These are phyloP conservation scores for Rafetus swinhoei DNA, from an alignment of 2,113 vertebrate genomes.

Conservation along the genomic window DNA sequence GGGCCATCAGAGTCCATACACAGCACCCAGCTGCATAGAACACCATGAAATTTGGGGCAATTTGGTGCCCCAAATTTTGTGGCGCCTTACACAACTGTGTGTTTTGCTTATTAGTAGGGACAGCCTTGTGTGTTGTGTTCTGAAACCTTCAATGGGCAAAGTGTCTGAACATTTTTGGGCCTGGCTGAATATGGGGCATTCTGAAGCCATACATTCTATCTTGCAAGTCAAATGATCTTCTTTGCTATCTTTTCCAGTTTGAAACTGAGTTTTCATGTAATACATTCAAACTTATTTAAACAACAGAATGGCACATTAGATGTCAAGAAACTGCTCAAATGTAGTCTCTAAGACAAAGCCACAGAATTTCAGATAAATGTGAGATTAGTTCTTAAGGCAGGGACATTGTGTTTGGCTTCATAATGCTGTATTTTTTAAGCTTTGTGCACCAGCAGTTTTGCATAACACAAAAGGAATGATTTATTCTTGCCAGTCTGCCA, in stretches of 20 bases:
- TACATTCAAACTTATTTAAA: slow-evolving; percentile 4
- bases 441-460: neutral
- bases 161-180: neutral
- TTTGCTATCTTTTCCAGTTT: slow-evolving; percentile 12
- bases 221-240: neutral
- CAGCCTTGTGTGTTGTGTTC: neutral
- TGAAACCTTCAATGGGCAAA: neutral
- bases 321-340: neutral
- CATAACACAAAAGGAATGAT: neutral
- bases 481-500: neutral
- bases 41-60: no score
- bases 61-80: no score
- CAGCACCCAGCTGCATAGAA: no score
- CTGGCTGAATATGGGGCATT: neutral
- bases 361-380: neutral
- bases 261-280: slow-evolving; percentile 45
- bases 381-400: neutral
- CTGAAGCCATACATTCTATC: neutral
- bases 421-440: neutral
- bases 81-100: no score
- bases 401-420: neutral
- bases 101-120: no score
- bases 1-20: no score
- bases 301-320: neutral
- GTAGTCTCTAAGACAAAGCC: slow-evolving; percentile 22